phyloP scores from a whole-genome alignment of 2,113 vertebrate species.

The Psittacus erithacus region DNA sequence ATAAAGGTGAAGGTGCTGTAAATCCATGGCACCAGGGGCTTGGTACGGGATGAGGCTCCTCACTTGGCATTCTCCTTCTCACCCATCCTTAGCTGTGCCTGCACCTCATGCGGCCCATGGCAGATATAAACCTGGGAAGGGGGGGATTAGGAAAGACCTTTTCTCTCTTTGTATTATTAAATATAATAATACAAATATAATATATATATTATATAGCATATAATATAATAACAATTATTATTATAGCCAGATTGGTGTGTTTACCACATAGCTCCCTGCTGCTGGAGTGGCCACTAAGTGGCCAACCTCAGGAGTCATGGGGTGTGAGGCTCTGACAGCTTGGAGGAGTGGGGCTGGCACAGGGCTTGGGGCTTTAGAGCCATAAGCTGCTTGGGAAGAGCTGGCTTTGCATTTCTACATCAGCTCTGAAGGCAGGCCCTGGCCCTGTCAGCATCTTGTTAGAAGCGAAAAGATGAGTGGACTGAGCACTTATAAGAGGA shows the following conservation, averaged over 20 bases:
- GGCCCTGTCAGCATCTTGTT: rapidly evolving
- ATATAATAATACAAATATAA: not conserved
- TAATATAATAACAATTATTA: not conserved
- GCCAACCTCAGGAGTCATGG: rapidly evolving
- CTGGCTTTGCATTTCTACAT: not conserved
- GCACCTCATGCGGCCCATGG: not conserved
- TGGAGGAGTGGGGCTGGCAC: not conserved
- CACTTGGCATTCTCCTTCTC: rapidly evolving
- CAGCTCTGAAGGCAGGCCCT: not conserved
- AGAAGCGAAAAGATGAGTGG: not conserved
- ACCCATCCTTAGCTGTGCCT: not conserved
- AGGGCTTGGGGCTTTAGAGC: not conserved
- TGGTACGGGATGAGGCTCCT: not conserved
- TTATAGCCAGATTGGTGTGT: not conserved
- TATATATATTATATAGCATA: too few relatives aligned
- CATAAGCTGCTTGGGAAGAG: conserved; percentile 41
- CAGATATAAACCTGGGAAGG: not conserved
- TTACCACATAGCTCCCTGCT: not conserved
- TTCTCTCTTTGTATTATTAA: not conserved
- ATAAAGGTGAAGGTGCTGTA: not conserved
- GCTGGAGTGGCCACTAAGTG: not conserved
- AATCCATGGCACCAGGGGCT: rapidly evolving
- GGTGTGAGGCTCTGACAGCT: not conserved
- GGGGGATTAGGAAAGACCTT: not conserved
- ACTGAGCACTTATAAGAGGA: not conserved